Evolutionary conservation across 2,113 vertebrate species (phyloP).

Genomic region (Ammospiza nelsoni): DNA sequence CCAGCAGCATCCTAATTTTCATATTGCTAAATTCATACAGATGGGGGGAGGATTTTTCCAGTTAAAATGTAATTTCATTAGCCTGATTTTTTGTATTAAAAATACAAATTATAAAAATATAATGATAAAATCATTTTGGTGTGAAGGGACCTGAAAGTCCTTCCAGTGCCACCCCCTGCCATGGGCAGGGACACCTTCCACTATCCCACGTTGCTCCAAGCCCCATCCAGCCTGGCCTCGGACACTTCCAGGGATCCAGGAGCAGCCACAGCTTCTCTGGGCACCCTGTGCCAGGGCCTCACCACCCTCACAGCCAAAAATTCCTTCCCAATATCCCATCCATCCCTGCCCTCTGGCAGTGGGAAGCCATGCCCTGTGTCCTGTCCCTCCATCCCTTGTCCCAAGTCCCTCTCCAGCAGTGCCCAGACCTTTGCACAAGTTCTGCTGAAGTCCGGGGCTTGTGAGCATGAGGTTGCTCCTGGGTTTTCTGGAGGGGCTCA

Average conservation of each 20-base stretch:
- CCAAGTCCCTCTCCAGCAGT: not conserved
- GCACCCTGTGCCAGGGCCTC: accelerated
- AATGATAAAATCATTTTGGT: not conserved
- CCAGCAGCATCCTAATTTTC: not conserved
- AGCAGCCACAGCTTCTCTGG: not conserved
- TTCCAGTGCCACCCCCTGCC: not conserved
- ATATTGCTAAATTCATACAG: not conserved
- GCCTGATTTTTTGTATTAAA: not conserved
- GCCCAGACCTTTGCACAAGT: not conserved
- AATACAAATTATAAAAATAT: not conserved
- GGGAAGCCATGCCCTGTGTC: not conserved
- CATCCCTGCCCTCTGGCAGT: accelerated
- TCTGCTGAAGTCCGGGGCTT: not conserved
- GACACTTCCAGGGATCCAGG: not conserved
- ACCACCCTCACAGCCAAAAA: accelerated
- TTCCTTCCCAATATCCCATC: not conserved
- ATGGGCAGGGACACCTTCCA: not conserved
- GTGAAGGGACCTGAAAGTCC: not conserved
- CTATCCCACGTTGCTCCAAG: accelerated
- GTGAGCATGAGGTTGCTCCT: not conserved
- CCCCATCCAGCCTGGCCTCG: accelerated
- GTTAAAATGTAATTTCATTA: not conserved
- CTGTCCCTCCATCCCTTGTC: not conserved
- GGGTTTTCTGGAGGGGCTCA: not conserved
- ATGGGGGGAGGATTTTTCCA: too few species aligned